These are phyloP conservation scores for Anser cygnoides DNA, from an alignment of 2,113 vertebrate species.

Conservation along the genomic window DNA sequence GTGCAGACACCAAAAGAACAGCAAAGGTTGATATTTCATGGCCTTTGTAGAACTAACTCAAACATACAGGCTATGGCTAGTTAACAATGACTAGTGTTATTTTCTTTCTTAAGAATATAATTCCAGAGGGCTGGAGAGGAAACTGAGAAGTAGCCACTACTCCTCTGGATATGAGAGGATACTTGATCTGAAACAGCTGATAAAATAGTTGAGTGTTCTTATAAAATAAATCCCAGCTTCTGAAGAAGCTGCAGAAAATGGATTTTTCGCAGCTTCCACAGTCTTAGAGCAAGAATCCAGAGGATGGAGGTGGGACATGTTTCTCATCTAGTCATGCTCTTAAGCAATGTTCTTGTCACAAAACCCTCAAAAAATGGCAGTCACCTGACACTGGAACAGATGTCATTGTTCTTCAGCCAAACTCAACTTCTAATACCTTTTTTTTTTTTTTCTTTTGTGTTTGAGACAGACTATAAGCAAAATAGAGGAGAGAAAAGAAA, in stretches of 20 bases:
- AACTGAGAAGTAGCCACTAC: not conserved
- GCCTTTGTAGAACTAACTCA: slow-evolving; percentile 6
- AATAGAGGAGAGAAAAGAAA: not conserved
- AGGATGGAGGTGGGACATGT: slow-evolving; percentile 5
- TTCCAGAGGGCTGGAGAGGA: not conserved
- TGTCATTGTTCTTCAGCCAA: slow-evolving; percentile 43
- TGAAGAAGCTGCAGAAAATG: slow-evolving; percentile 61
- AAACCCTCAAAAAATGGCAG: slow-evolving; percentile 32
- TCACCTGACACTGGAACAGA: slow-evolving; percentile 46
- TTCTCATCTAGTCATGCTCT: slow-evolving; percentile 30
- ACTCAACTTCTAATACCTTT: not conserved
- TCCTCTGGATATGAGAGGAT: not conserved
- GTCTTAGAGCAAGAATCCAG: slow-evolving; percentile 36
- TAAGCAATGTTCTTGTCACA: slow-evolving; percentile 38
- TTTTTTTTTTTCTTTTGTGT: not conserved
- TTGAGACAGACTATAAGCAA: not conserved
- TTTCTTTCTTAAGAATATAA: slow-evolving; percentile 6
- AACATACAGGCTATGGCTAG: not conserved
- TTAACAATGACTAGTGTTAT: not conserved
- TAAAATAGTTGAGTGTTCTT: slow-evolving; percentile 12
- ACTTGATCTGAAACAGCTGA: slow-evolving; percentile 61
- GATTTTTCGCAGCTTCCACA: slow-evolving; percentile 48
- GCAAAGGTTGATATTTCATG: slow-evolving; percentile 44
- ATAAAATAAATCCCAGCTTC: slow-evolving; percentile 58
- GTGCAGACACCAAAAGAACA: not conserved